Base-by-base conservation (phyloP, 2,888 invertebrate genomes). In the Ennomos quercinarius region DNA sequence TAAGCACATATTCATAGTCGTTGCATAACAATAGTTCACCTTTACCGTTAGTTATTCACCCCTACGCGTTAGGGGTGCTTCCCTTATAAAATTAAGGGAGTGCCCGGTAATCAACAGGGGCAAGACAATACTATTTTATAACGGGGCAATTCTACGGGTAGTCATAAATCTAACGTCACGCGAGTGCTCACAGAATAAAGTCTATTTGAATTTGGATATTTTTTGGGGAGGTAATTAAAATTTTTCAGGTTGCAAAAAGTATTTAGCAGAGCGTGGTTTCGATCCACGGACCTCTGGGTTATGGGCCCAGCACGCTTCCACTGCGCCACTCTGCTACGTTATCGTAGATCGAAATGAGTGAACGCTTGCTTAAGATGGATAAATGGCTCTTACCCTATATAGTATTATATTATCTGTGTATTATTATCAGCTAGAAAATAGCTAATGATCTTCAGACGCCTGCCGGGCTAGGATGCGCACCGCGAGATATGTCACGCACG, bases 251-350 rank as follows among this genome's bases (percentile, higher is more conserved):
- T 27, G 53, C 62, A 68, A 64, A 66, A 68, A 41, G 39, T n/a
- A 8, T 4, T 49, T 94, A 95, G 94, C 94, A 95, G 94, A 95
- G 95, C 95, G 95, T 95, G 95, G 96, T 96, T 96, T 96, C 96
- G 95, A 96, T 96, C 96, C 95, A 96, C 96, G 96, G 96, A 96
- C 95, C 96, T 96, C 96, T 96, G 96, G 96, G 95, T 96, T 95
- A 95, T 96, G 95, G 95, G 95, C 95, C 95, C 95, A 95, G 95
- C 95, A 95, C 95, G 95, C 95, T 94, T 95, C 95, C 95, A 94
- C 95, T 95, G 95, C 95, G 94, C 95, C 95, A 95, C 95, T 95
- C 95, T 95, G 95, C 67, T 69, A 59, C 63, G 10, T 6, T 2
- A 0, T 0, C 0, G 0, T 0, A 0, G 0, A 1, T 8, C 39